Conservation (phyloP, 2,797 vertebrate species). For the Rhodeus uyekii region DNA sequence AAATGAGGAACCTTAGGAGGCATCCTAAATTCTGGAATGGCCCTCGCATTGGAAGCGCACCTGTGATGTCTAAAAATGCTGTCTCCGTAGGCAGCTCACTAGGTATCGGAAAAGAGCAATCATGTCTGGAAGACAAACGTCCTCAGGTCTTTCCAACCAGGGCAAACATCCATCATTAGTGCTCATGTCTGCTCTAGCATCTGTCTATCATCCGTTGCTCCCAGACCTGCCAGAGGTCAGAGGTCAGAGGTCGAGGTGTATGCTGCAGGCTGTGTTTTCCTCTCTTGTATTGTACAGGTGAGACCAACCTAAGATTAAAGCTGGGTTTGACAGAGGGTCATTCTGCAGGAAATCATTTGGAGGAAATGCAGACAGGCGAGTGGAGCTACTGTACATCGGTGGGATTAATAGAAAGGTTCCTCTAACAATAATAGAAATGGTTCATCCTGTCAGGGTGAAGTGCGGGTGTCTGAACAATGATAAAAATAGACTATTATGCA, state of each 20-base stretch:
- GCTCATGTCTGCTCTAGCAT: background rate
- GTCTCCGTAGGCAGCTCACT: background rate
- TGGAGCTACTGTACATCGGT: background rate
- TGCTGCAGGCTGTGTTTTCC: slow-evolving; percentile 17
- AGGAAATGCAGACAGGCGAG: slow-evolving; percentile 9
- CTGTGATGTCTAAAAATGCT: background rate
- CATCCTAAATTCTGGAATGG: background rate
- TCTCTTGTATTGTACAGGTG: slow-evolving; percentile 9
- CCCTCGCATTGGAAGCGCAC: background rate
- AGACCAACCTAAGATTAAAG: slow-evolving; percentile 41
- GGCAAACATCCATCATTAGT: slow-evolving; percentile 10
- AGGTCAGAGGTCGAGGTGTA: slow-evolving; percentile 1
- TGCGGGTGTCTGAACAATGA: background rate
- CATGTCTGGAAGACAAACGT: background rate
- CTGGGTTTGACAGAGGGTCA: slow-evolving; percentile 19
- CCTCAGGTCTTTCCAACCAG: background rate
- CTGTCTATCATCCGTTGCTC: slow-evolving; percentile 12
- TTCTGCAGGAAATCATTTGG: slow-evolving; percentile 7
- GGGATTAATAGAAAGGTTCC: slow-evolving; percentile 30
- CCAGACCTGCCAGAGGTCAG: slow-evolving; percentile 4
- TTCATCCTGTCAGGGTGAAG: background rate
- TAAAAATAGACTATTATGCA: background rate
- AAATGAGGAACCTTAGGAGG: background rate
- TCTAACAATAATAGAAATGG: slow-evolving; percentile 1
- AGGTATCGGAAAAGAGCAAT: background rate